A percentile compares a stretch with the other conserved stretches of the same genome.
phyloP scores from a whole-genome alignment of 2,797 vertebrate species.

The Sebastes vulpes region DNA sequence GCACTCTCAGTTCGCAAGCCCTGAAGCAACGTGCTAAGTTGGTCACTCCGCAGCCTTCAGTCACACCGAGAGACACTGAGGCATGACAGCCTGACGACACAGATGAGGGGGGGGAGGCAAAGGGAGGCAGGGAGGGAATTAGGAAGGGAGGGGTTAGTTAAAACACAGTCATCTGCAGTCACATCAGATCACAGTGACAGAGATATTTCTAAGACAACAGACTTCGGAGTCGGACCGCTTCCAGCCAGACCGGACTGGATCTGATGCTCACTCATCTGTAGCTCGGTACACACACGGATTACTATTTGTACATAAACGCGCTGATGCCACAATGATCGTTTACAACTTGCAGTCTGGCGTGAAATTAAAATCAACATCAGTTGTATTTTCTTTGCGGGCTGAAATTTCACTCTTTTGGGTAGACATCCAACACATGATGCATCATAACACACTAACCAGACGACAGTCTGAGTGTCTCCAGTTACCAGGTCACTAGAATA shows the following conservation, averaged over 20 bases:
- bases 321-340: neutral
- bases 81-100: slow-evolving; percentile 53
- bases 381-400: neutral
- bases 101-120: slow-evolving; percentile 28
- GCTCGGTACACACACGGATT: neutral
- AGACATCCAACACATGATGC: neutral
- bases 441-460: neutral
- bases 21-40: slow-evolving; percentile 58
- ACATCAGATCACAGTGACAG: slow-evolving; percentile 48
- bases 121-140: slow-evolving; percentile 11
- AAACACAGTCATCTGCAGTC: slow-evolving; percentile 64
- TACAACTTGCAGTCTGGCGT: neutral
- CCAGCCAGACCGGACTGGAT: slow-evolving; percentile 6
- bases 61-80: slow-evolving; percentile 47
- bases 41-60: slow-evolving; percentile 67
- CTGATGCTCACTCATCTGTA: slow-evolving; percentile 3
- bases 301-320: neutral
- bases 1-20: slow-evolving; percentile 40
- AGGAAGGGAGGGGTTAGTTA: slow-evolving; percentile 9
- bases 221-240: slow-evolving; percentile 20
- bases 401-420: neutral
- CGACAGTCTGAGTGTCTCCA: neutral
- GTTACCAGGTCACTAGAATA: slow-evolving; percentile 38
- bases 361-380: neutral
- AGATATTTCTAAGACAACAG: slow-evolving; percentile 45